Evolutionary conservation across 2,888 invertebrate genomes (phyloP), one percentile per base, ranked within the genome.

Genomic region (Ctena decussata): DNA sequence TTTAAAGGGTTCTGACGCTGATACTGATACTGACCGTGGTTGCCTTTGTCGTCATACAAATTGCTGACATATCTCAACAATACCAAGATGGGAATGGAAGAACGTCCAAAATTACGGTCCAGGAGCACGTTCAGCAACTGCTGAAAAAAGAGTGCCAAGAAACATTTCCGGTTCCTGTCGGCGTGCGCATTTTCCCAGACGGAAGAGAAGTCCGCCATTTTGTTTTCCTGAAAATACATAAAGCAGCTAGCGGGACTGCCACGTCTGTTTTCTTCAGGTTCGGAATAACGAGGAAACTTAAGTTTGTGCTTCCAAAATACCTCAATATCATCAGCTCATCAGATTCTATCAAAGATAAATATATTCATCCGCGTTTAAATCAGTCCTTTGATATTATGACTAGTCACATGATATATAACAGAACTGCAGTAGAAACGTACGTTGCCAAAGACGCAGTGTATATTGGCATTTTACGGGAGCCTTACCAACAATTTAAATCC

Each of bases 191-290:
- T 18, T 86, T 86, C 72, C 32, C 82, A 0, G 86, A 86, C 70
- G 80, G 80, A 30, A 76, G 76, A 32, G 86, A 84, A 78, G 84
- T 88, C 30, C 85, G 73, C 44, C 91, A 91, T 85, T 80, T 92
- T 49, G 89, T 86, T 44, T 92, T 91, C 85, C 73, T 92, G 21
- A 92, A 92, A 85, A 85, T 90, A 0, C 92, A 92, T 73, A 92
- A 92, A 80, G 83, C 89, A 0, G 91, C 89, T 21, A 92, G 92
- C 79, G 86, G 90, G 8, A 91, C 92, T 0, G 85, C 88, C 6
- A 87, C 90, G 0, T 90, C 87, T 24, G 82, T 91, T 12, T 86
- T 92, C 32, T 89, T 91, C 32, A 80, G 92, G 5, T 92, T 84
- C 74, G 92, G 91, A 8, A 73, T 85, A 32, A 53, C 73, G 0